phyloP scores from a whole-genome alignment of 2,797 vertebrate genomes.

The Ataeniobius toweri region DNA sequence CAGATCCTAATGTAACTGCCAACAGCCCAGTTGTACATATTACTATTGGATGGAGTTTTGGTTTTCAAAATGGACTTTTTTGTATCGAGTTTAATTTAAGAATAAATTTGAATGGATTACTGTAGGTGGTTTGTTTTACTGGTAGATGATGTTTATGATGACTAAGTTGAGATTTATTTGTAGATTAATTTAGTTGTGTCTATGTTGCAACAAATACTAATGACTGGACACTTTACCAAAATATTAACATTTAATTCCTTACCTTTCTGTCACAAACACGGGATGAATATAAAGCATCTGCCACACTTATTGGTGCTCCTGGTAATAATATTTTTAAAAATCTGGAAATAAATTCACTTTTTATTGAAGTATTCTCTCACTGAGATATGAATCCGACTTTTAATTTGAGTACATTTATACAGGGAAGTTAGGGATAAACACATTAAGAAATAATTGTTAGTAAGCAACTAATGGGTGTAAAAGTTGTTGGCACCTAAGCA shows the following conservation, averaged over 20 bases:
- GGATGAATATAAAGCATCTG: neutral
- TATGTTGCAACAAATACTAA: neutral
- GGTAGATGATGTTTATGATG: neutral
- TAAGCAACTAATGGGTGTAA: no score
- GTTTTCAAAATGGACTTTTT: constrained; percentile 23
- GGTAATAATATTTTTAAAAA: no score
- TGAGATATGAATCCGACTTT: no score
- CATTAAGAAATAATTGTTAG: no score
- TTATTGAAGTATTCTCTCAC: no score
- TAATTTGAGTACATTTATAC: no score
- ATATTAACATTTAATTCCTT: neutral
- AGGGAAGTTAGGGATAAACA: no score
- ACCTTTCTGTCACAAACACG: neutral
- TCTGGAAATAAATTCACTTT: no score
- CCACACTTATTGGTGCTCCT: neutral
- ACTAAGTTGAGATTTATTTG: neutral
- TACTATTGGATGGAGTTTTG: constrained; percentile 8
- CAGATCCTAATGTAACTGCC: constrained; percentile 22
- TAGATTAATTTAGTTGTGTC: neutral
- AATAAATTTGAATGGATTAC: constrained; percentile 53
- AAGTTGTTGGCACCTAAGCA: no score
- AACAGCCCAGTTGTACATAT: constrained; percentile 18
- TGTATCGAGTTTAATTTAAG: constrained; percentile 54
- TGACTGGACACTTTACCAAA: neutral
- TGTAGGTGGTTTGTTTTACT: neutral